phyloP scores from a whole-genome alignment of 2,888 invertebrate species.

The Drepana falcataria region DNA sequence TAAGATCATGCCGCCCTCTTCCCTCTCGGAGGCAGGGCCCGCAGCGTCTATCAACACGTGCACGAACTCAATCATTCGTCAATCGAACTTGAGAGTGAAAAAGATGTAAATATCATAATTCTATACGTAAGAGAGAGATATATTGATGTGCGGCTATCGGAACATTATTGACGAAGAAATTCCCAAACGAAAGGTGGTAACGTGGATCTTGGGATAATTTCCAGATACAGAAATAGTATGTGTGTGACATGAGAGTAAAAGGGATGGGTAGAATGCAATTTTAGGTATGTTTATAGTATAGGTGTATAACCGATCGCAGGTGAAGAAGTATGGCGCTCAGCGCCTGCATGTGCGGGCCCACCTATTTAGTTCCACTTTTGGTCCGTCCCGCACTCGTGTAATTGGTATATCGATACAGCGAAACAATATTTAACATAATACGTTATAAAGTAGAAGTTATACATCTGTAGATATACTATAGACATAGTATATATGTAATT shows the following conservation, averaged over 20 bases:
- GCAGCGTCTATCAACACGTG: slow-evolving; percentile 52
- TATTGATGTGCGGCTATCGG: slow-evolving; percentile 35
- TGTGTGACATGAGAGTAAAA: slow-evolving; percentile 37
- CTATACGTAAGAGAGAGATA: slow-evolving; percentile 46
- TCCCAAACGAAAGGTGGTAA: slow-evolving; percentile 52
- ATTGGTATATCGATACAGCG: neutral
- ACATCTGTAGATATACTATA: too few species aligned
- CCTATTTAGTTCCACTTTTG: slow-evolving; percentile 54
- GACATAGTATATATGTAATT: too few species aligned
- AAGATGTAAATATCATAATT: slow-evolving; percentile 49
- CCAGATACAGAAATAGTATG: slow-evolving; percentile 34
- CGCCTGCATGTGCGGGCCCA: slow-evolving; percentile 37
- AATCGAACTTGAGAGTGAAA: slow-evolving; percentile 53
- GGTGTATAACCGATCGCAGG: slow-evolving; percentile 28
- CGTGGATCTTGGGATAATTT: slow-evolving; percentile 33
- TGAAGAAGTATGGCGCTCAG: slow-evolving; percentile 47
- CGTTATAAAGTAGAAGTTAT: too few species aligned
- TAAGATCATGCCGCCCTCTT: slow-evolving; percentile 30
- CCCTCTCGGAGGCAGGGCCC: slow-evolving; percentile 48
- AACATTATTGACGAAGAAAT: slow-evolving; percentile 53
- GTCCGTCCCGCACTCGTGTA: slow-evolving; percentile 44
- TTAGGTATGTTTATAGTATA: slow-evolving; percentile 27
- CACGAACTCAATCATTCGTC: slow-evolving; percentile 67
- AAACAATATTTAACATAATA: neutral
- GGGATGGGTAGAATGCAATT: slow-evolving; percentile 44